Evolutionary conservation across 1,140 invertebrate genomes (phyloP), one percentile per base, ranked within the genome.

Genomic region (Drosophila mauritiana): DNA sequence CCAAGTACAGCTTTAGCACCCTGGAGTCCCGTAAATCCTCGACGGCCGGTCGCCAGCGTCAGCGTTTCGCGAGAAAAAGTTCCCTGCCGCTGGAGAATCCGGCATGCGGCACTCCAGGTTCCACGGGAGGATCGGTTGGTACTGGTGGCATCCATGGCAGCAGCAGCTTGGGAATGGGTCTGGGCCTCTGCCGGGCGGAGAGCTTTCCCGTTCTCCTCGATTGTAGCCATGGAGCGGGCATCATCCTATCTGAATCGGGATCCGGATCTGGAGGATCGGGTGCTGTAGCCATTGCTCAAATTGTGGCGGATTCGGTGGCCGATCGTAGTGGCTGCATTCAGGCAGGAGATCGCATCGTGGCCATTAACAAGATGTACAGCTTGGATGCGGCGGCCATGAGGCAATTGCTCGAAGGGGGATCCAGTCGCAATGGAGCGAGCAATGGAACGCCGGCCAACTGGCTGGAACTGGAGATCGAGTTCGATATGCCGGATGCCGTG

Each of bases 401-500:
- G 8, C 93, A 94, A 57, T 61, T 93, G 37, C 92, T 93, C 3
- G 91, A 80, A 73, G 74, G 73, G 0, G 49, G 68, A 46, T 10
- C 25, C 37, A 3, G 12, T 13, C 17, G 34, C 8, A 31, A 3
- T 12, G 37, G 48, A 10, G 48, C n/a, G 1, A 49, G 52, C 48
- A 13, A 15, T 3, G 11, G 27, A 0, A 49, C 55, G 0, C 64
- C 75, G 0, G 83, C 91, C 46, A 84, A 91, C 59, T 88, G 94
- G 94, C 92, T 97, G 2, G 94, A 95, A 43, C 73, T 95, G 15
- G 95, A 96, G 62, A 94, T 97, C 4, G 97, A 98, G 92, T 98
- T 98, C 93, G 97, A 97, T 93, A 97, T 98, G 79, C 96, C 97
- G n/a, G 97, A 98, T 78, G 95, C 97, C 0, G 97, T 98, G 17